Base-by-base conservation (phyloP, 1,140 invertebrate genomes). In the Ladona fulva region DNA sequence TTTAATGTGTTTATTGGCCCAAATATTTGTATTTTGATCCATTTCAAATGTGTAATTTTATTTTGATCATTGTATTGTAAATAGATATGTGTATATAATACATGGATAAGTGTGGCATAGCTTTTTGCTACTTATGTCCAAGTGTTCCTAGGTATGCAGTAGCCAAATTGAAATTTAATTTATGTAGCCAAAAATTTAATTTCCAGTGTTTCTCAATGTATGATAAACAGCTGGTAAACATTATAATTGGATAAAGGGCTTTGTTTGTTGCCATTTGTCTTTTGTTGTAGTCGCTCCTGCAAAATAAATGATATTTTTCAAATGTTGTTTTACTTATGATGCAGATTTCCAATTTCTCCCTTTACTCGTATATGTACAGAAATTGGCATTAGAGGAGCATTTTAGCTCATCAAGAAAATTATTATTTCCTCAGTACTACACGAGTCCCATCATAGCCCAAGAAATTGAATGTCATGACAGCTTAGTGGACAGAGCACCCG, bases 41-140 rank as follows among this genome's bases (percentile, higher is more conserved):
- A 66, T 66, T 66, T 16, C 52, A 66, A 66, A 19, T 66, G 12
- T 37, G 1, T 66, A 66, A 66, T 22, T 66, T 66, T 66, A 66
- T 66, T 66, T 66, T 66, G 14, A 66, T 22, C n/a, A 66, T 66
- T 66, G 52, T 66, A 22, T 66, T 66, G 52, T 66, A 22, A 16
- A 66, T 66, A 66, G 52, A 66, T 66, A 66, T 66, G 14, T 66
- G 52, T 66, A 66, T 19, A 66, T 66, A 66, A 66, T 66, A 66
- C 52, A 66, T 66, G 52, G 52, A 66, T 66, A 22, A 66, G 52
- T 66, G 52, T 66, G 52, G 52, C n/a, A 22, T 66, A 6, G 52
- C 52, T 66, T 66, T 3, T 66, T 66, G 52, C 52, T 66, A 66
- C 52, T 66, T 66, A 3, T 6, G 52, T 66, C 52, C 52, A 66